Evolutionary conservation across 2,113 vertebrate genomes (phyloP).

Genomic region (Tetrax tetrax): DNA sequence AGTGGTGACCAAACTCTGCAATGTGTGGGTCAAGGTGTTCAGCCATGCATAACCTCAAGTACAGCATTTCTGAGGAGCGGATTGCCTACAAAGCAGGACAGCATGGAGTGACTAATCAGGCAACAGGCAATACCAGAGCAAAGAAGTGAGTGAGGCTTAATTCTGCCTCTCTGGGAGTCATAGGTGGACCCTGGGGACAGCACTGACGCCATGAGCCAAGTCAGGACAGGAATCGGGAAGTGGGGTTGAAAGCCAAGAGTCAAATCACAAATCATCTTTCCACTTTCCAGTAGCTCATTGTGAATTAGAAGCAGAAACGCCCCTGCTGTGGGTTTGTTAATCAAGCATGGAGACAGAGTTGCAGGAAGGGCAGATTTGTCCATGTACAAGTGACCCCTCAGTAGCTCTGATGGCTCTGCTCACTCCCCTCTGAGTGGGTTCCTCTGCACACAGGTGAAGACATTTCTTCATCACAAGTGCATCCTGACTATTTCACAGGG

Average conservation of each 20-base stretch:
- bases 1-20: background rate
- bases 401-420: background rate
- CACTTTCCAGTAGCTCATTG: background rate
- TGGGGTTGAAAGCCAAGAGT: background rate
- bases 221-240: accelerated
- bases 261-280: background rate
- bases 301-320: background rate
- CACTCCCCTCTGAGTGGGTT: background rate
- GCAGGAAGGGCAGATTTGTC: background rate
- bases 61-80: background rate
- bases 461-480: background rate
- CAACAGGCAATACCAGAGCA: background rate
- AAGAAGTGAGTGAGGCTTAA: background rate
- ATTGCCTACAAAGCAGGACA: background rate
- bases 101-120: accelerated
- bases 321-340: background rate
- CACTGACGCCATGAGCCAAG: background rate
- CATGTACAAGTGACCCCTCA: background rate
- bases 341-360: background rate
- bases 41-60: background rate
- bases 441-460: background rate
- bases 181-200: background rate
- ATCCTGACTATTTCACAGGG: background rate
- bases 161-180: background rate
- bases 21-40: accelerated